These are phyloP conservation scores for Rhabdophis nuchalis DNA, from an alignment of 2,797 vertebrate genomes.

Conservation along the genomic window DNA sequence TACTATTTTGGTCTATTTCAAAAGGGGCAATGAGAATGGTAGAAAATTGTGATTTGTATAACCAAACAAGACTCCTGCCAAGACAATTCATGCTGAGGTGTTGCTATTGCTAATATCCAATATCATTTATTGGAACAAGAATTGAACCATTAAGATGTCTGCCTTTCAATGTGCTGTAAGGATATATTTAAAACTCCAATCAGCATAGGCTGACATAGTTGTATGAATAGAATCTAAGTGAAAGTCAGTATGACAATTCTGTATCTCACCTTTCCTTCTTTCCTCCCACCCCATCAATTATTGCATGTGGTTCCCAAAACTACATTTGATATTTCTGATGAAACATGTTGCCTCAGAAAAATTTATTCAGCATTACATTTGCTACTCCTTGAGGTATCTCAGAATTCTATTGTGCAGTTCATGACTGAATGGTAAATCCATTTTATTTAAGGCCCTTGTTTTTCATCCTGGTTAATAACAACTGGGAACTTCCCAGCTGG, in stretches of 20 bases:
- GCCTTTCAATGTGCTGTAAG: neutral
- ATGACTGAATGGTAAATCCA: neutral
- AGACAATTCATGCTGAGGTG: neutral
- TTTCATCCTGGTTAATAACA: neutral
- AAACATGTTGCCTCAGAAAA: neutral
- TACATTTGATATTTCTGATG: neutral
- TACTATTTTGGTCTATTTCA: neutral
- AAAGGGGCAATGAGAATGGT: neutral
- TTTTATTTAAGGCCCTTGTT: neutral
- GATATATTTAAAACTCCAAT: neutral
- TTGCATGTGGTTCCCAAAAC: neutral
- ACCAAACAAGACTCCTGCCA: neutral
- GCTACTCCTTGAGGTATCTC: neutral
- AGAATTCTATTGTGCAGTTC: neutral
- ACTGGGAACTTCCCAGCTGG: neutral
- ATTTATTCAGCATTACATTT: neutral
- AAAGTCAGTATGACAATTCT: neutral
- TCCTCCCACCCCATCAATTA: neutral
- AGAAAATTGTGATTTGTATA: neutral
- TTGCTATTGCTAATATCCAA: neutral
- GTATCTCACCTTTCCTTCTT: neutral
- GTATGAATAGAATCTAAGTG: neutral
- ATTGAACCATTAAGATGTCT: neutral
- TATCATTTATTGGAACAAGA: neutral
- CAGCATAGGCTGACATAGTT: too few species aligned